Percentiles rank a stretch among this genome's conserved stretches.
These are phyloP conservation scores for Amphiprion percula DNA, from an alignment of 2,113 vertebrate genomes.

Conservation along the genomic window DNA sequence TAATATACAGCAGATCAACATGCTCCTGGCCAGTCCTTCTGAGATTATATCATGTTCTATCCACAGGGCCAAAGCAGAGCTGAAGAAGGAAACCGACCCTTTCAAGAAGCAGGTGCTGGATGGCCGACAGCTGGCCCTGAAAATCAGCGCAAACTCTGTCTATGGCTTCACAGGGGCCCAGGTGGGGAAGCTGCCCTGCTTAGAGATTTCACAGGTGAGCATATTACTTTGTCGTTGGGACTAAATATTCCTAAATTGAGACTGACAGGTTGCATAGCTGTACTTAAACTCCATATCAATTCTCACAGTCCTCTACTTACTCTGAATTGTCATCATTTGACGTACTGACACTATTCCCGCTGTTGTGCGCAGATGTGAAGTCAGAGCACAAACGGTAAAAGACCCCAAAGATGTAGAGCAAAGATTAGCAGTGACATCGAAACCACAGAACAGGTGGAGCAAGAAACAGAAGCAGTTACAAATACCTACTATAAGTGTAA, in stretches of 20 bases:
- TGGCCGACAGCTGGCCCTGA: constrained; percentile 91
- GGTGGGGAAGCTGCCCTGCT: constrained; percentile 92
- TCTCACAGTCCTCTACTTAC: not conserved
- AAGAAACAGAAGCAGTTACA: not conserved
- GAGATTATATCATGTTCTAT: not conserved
- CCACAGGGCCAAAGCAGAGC: constrained; percentile 89
- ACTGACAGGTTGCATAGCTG: too few species aligned
- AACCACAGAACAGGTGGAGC: constrained; percentile 45
- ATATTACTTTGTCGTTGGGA: not conserved
- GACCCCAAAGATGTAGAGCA: constrained; percentile 37
- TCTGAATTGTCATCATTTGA: not conserved
- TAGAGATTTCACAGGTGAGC: constrained; percentile 94
- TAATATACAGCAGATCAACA: too few species aligned
- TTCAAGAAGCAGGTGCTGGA: constrained; percentile 93
- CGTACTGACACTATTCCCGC: not conserved
- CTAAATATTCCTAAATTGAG: too few species aligned
- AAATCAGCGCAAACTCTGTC: constrained; percentile 95
- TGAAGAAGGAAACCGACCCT: constrained; percentile 92
- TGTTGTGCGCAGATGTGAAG: constrained; percentile 16
- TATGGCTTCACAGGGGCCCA: constrained; percentile 95
- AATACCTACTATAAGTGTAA: not conserved
- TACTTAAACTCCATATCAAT: too few species aligned
- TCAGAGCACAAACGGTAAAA: not conserved
- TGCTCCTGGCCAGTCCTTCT: not conserved
- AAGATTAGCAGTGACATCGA: constrained; percentile 27